These are phyloP conservation scores for Drosophila subpulchrella DNA, from an alignment of 1,140 invertebrate genomes.

Conservation along the genomic window DNA sequence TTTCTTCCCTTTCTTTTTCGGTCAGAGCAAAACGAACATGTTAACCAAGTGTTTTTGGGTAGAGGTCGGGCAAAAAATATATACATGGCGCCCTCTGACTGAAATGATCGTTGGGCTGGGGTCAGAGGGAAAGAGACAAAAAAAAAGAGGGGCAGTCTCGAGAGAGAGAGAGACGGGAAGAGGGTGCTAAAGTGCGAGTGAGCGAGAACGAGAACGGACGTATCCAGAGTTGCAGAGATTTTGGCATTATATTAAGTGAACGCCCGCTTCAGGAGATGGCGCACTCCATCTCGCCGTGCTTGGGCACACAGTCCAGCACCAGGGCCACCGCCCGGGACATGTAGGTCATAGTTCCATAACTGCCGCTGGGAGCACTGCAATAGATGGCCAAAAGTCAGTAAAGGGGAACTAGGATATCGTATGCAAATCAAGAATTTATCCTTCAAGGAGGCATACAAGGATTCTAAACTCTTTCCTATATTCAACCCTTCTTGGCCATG, in stretches of 20 bases:
- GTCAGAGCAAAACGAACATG: constrained; percentile 16
- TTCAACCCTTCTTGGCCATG: not conserved
- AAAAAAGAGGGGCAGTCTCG: not conserved
- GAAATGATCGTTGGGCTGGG: constrained; percentile 50
- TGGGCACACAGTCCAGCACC: constrained; percentile 90
- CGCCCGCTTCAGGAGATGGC: constrained; percentile 87
- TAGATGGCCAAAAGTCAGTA: not conserved
- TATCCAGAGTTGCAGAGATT: constrained; percentile 49
- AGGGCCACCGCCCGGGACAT: constrained; percentile 94
- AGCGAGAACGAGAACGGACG: constrained; percentile 35
- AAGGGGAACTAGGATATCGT: not conserved
- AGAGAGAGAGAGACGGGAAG: constrained; percentile 32
- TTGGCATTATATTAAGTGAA: constrained; percentile 62
- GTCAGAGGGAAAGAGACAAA: constrained; percentile 18
- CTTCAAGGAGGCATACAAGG: too few relatives aligned
- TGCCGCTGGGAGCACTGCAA: constrained; percentile 95
- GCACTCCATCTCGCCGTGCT: constrained; percentile 92
- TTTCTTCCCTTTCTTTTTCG: not conserved
- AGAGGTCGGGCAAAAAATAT: constrained; percentile 22
- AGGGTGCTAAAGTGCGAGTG: constrained; percentile 4
- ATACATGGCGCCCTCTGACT: constrained; percentile 29
- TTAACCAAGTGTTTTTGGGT: not conserved
- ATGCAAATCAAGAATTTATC: too few relatives aligned
- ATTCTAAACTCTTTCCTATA: too few relatives aligned
- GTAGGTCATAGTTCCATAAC: constrained; percentile 99